Base-by-base conservation (phyloP, 2,888 invertebrate genomes). In the Hydraecia micacea region DNA sequence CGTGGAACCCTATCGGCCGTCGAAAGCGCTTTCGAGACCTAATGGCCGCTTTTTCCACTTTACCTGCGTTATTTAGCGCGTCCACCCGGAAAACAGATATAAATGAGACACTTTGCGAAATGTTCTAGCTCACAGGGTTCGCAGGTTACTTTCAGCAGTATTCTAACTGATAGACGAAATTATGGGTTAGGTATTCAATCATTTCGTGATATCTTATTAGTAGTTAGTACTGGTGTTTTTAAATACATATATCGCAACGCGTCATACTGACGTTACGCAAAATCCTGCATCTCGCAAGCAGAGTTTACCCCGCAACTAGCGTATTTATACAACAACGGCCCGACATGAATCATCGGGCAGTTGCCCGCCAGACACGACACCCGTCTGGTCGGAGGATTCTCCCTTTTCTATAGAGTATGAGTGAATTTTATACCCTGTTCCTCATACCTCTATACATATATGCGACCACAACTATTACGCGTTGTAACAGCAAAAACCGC, bases 21-120 rank as follows among this genome's bases (percentile, higher is more conserved):
- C 90, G 90, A 91, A 91, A 93, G 92, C 92, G 90, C 91, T 90
- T 90, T 90, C 77, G 86, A 86, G 77, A 80, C 75, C 80, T 79
- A 79, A 84, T 84, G 84, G 80, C 28, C 60, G 85, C 81, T 81
- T 81, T 80, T 80, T 80, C 84, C 80, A 80, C 80, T 68, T 79
- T 80, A 80, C 80, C 84, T 84, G 91, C 91, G 92, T 92, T 93
- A 93, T 93, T 94, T 91, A 92, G 90, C 89, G 89, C 92, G 88
- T 84, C 91, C 92, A 91, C 84, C 91, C 91, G 91, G 91, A 92
- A 92, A 92, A 92, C 92, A 90, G 92, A 92, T 93, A 93, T 90
- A 92, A 91, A 91, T 90, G 93, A 91, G 91, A 91, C 90, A 90
- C 90, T 91, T 90, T 85, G 86, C 83, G 84, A 87, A 89, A 80